Evolutionary conservation across 2,888 invertebrate species (phyloP).

Genomic region (Cantharis lateralis): DNA sequence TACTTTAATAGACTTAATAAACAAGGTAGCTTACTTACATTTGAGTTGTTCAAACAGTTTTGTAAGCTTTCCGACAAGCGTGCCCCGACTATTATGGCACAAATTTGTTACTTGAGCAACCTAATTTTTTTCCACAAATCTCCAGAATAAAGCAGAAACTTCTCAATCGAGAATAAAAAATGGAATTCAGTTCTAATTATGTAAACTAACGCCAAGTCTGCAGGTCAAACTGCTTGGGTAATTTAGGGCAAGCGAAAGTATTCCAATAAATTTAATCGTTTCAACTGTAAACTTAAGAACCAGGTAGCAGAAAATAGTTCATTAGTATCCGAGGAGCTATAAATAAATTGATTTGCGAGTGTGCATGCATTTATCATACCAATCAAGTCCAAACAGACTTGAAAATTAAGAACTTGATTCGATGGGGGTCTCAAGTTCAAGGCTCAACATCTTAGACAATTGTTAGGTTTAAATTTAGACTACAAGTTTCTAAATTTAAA

Average conservation of each 20-base stretch:
- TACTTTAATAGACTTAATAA: neutral
- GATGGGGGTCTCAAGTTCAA: neutral
- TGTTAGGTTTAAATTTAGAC: neutral
- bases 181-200: neutral
- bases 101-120: neutral
- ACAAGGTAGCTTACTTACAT: neutral
- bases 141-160: too few species aligned
- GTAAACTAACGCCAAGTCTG: neutral
- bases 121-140: neutral
- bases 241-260: neutral
- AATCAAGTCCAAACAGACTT: neutral
- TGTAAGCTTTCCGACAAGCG: neutral
- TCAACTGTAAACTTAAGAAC: neutral
- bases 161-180: neutral
- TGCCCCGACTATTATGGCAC: neutral
- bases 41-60: neutral
- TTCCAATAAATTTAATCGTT: neutral
- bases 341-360: neutral
- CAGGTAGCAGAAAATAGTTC: neutral
- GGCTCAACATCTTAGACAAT: neutral
- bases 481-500: neutral
- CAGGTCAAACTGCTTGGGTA: neutral
- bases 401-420: neutral
- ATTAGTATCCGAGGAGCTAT: neutral
- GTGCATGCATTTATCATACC: neutral